Conservation (phyloP, 2,113 vertebrate species). For the Pao palembangensis region DNA sequence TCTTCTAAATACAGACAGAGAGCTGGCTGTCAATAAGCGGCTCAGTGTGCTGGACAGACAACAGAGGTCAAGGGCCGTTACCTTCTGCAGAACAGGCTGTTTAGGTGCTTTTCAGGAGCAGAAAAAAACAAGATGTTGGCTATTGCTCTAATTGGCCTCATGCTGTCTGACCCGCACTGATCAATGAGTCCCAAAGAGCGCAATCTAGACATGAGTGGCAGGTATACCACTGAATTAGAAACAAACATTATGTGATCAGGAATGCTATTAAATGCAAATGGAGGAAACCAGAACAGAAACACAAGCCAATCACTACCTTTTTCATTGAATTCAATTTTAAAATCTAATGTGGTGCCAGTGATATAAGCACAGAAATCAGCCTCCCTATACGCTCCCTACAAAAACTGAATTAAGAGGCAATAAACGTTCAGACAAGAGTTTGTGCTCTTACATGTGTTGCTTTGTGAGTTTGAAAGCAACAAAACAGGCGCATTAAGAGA, state of each 20-base stretch:
- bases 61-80: slow-evolving; percentile 39
- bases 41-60: slow-evolving; percentile 29
- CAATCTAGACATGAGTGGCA: slow-evolving; percentile 42
- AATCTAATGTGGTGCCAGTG: neutral
- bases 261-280: neutral
- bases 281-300: neutral
- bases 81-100: slow-evolving; percentile 32
- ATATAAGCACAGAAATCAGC: neutral
- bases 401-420: too few species aligned
- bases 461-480: neutral
- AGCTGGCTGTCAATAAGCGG: slow-evolving; percentile 36
- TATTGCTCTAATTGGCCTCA: slow-evolving; percentile 66
- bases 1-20: slow-evolving; percentile 36
- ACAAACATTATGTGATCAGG: slow-evolving; percentile 6
- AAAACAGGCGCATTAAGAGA: neutral
- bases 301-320: neutral
- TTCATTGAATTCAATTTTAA: neutral
- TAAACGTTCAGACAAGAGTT: too few species aligned
- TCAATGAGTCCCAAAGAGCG: slow-evolving; percentile 63
- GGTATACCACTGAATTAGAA: slow-evolving; percentile 7
- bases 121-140: slow-evolving; percentile 44
- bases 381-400: too few species aligned
- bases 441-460: too few species aligned
- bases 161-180: slow-evolving; percentile 58
- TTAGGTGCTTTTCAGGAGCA: slow-evolving; percentile 31